These are phyloP conservation scores for Copsychus sechellarum DNA, from an alignment of 2,113 vertebrate genomes.

Conservation along the genomic window DNA sequence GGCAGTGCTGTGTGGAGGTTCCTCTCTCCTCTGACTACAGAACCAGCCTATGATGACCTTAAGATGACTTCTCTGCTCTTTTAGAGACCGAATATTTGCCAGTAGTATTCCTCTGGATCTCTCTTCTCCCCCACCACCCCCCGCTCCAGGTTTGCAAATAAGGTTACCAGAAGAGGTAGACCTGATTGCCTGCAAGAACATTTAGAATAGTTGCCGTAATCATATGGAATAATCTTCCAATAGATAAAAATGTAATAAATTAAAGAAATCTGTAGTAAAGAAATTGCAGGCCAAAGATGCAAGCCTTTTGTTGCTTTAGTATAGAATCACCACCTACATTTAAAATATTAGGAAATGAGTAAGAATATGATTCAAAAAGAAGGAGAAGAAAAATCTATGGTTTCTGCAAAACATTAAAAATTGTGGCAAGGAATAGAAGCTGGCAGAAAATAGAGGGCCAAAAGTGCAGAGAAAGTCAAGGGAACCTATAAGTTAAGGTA, in stretches of 20 bases:
- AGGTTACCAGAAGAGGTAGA: background rate
- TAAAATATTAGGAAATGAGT: background rate
- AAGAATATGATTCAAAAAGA: background rate
- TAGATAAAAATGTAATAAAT: background rate
- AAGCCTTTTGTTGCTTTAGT: background rate
- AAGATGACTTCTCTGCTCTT: background rate
- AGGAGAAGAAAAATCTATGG: background rate
- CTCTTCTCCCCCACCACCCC: no score
- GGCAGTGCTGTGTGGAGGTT: background rate
- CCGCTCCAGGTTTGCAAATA: background rate
- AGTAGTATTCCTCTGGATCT: background rate
- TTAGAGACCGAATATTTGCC: background rate
- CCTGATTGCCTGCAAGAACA: background rate
- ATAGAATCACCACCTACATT: background rate
- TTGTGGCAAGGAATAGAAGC: background rate
- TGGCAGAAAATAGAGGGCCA: background rate
- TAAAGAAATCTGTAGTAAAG: background rate
- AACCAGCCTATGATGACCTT: background rate
- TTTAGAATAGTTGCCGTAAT: background rate
- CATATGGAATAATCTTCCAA: background rate
- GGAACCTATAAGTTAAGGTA: background rate
- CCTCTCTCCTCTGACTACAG: background rate
- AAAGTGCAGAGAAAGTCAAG: background rate
- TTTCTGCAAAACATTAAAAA: background rate
- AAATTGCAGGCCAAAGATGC: background rate